A percentile compares a stretch with the other conserved stretches of the same genome.
These are phyloP conservation scores for Syrphus vitripennis DNA, from an alignment of 2,888 invertebrate genomes.

Conservation along the genomic window DNA sequence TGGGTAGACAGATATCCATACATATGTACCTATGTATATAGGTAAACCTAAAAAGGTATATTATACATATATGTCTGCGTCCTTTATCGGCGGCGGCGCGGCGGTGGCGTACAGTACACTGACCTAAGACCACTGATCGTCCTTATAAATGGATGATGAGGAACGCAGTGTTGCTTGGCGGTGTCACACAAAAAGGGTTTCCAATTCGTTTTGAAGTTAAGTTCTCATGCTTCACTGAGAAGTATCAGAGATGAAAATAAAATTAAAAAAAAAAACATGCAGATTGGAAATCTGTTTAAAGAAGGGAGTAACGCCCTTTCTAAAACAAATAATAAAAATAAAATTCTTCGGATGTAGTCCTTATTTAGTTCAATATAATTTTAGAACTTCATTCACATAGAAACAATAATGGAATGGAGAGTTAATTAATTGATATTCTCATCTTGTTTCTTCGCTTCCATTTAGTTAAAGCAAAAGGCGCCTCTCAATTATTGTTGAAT, in stretches of 20 bases:
- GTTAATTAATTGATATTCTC: conserved; percentile 42
- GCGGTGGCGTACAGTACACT: too few species aligned
- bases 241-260: neutral
- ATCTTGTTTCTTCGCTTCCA: conserved; percentile 29
- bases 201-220: conserved; percentile 7
- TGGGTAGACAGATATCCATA: conserved; percentile 25
- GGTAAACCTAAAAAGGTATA: too few species aligned
- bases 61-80: too few species aligned
- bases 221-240: conserved; percentile 55
- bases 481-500: conserved; percentile 27
- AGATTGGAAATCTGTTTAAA: neutral
- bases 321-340: neutral
- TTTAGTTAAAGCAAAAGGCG: conserved; percentile 20
- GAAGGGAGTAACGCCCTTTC: neutral
- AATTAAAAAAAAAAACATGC: neutral
- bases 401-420: neutral
- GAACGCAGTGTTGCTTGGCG: neutral
- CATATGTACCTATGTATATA: neutral
- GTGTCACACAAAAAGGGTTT: conserved; percentile 25
- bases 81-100: conserved; percentile 50
- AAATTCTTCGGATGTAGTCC: neutral
- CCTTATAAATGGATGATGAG: neutral
- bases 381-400: conserved; percentile 1
- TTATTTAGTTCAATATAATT: conserved; percentile 10
- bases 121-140: conserved; percentile 54